Percentiles rank a stretch among this genome's conserved stretches.
Conservation (phyloP, 2,113 vertebrate species). For the Pardalotus punctatus region DNA sequence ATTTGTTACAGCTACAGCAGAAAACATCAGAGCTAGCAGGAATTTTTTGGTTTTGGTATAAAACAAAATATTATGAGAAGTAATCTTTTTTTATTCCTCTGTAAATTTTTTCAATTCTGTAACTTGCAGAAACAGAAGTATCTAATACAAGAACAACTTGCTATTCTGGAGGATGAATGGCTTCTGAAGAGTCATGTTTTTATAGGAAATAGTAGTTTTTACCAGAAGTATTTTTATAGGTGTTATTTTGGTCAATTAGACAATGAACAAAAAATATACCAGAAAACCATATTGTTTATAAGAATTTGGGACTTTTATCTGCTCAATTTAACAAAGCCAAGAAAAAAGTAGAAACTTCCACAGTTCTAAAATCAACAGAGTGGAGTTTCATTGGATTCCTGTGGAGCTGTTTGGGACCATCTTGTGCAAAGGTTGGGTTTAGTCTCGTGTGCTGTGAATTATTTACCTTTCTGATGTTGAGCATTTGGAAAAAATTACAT, state of each 20-base stretch:
- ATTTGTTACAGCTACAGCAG: not conserved
- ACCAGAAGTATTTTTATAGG: not conserved
- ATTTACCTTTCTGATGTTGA: not conserved
- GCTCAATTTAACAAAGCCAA: not conserved
- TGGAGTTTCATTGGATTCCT: not conserved
- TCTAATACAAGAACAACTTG: not conserved
- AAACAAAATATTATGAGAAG: not conserved
- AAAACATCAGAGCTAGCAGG: not conserved
- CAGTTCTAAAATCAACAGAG: not conserved
- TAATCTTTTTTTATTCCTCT: not conserved
- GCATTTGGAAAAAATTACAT: not conserved
- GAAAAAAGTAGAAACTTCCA: fast-evolving
- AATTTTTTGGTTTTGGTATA: not conserved
- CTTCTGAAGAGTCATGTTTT: not conserved
- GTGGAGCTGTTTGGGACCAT: not conserved
- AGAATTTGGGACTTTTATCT: not conserved
- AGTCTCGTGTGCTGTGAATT: fast-evolving
- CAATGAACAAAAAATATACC: not conserved
- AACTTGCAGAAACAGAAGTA: not conserved
- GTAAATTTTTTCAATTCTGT: not conserved
- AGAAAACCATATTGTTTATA: not conserved
- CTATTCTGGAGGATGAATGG: not conserved
- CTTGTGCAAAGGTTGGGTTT: not conserved
- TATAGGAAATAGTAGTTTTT: not conserved
- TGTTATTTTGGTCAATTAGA: not conserved